Conservation (phyloP, 2,797 vertebrate genomes). For the Lithobates sylvaticus region DNA sequence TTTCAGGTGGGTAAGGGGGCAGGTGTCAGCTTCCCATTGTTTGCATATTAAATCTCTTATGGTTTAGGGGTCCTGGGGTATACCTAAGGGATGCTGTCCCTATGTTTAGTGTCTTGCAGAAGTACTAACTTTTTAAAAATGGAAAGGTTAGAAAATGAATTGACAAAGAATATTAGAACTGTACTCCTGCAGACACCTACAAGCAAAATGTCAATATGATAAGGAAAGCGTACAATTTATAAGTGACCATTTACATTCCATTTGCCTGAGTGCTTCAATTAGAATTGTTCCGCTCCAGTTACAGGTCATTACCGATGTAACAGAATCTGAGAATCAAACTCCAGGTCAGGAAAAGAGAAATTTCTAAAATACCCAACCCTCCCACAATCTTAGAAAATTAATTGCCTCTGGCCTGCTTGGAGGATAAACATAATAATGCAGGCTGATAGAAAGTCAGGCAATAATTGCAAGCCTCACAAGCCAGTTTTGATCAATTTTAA, state of each 20-base stretch:
- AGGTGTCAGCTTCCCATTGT: no score
- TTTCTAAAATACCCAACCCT: not conserved
- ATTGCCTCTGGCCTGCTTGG: slow-evolving; percentile 12
- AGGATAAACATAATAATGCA: not conserved
- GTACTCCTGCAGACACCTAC: not conserved
- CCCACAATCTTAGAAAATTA: not conserved
- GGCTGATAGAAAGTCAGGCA: slow-evolving; percentile 21
- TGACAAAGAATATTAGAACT: not conserved
- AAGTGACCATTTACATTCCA: slow-evolving; percentile 25
- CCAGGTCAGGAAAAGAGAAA: slow-evolving; percentile 25
- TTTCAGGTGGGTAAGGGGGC: no score
- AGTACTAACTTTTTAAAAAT: not conserved
- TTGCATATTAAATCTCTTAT: no score
- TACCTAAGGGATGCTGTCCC: no score
- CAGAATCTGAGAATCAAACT: slow-evolving; percentile 1
- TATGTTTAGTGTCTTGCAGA: no score
- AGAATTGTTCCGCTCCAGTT: slow-evolving; percentile 20
- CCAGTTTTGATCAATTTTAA: not conserved
- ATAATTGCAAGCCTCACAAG: slow-evolving; percentile 25
- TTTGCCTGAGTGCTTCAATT: slow-evolving; percentile 13
- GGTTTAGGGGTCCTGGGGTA: no score
- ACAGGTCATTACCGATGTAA: slow-evolving; percentile 34
- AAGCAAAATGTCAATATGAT: not conserved
- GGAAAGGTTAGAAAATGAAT: not conserved
- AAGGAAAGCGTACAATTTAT: slow-evolving; percentile 1